Conservation (phyloP, 2,113 vertebrate genomes). For the Etia nguti region DNA sequence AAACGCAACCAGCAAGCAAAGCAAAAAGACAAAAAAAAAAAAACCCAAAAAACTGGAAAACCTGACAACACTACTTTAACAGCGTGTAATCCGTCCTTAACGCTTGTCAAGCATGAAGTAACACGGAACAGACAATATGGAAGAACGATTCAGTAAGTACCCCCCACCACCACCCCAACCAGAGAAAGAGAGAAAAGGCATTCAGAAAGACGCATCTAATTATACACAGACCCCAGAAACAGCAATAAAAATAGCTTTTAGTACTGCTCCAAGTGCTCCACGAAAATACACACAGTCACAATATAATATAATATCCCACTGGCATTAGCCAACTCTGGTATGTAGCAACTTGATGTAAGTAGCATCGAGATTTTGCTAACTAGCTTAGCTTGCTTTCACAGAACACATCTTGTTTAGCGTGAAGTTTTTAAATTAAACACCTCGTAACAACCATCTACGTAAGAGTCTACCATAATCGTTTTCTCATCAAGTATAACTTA, state of each 20-base stretch:
- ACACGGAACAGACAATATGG: constrained; percentile 21
- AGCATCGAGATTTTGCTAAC: constrained; percentile 26
- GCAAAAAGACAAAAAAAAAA: neutral
- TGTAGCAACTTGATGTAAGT: neutral
- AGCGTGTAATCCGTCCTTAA: neutral
- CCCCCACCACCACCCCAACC: neutral
- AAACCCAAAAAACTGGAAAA: accelerated
- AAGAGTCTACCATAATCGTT: accelerated
- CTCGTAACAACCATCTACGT: neutral
- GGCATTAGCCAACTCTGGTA: neutral
- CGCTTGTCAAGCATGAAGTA: neutral
- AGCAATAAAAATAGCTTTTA: neutral
- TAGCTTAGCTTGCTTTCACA: constrained; percentile 22
- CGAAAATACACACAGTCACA: neutral
- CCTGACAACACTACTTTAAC: neutral
- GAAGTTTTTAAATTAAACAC: neutral
- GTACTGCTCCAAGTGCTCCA: neutral
- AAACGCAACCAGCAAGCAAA: neutral
- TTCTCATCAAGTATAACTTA: neutral
- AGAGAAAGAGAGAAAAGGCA: neutral
- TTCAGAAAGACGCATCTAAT: neutral
- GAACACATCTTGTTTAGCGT: neutral
- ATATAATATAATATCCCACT: neutral
- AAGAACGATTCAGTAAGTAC: neutral
- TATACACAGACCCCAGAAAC: neutral